Percentiles rank a stretch among this genome's conserved stretches.
Evolutionary conservation across 2,797 vertebrate species (phyloP).

Genomic region (Enteromius unitaeniatus): DNA sequence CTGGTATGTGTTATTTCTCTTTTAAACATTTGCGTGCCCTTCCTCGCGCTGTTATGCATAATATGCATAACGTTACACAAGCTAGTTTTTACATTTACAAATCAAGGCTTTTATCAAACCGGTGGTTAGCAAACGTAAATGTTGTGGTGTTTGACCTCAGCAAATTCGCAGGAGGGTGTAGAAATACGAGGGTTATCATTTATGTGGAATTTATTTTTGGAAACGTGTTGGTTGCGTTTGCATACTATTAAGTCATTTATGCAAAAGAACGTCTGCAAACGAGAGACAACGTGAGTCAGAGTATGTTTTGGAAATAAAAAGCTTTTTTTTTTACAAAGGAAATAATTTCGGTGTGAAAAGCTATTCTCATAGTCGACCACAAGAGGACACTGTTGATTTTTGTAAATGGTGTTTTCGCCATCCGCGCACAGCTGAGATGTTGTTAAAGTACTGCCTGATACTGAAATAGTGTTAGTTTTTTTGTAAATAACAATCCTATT

Average conservation of each 20-base stretch:
- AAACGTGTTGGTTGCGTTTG: neutral
- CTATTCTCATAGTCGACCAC: neutral
- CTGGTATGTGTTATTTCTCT: neutral
- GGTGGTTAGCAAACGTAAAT: neutral
- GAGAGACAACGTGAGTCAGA: neutral
- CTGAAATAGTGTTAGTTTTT: neutral
- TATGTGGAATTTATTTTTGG: neutral
- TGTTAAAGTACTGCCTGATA: neutral
- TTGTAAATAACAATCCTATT: neutral
- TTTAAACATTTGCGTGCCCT: neutral
- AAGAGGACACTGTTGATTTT: slow-evolving; percentile 30
- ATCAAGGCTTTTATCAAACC: neutral
- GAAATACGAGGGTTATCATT: neutral
- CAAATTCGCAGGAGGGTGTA: neutral
- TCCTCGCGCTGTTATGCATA: neutral
- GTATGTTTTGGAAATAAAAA: neutral
- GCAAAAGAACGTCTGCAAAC: neutral
- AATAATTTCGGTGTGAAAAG: neutral
- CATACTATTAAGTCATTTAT: neutral
- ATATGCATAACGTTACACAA: neutral
- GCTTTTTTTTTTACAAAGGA: neutral
- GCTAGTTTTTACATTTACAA: neutral
- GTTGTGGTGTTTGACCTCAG: neutral
- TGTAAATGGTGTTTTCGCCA: neutral
- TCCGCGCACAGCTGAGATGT: neutral